These are phyloP conservation scores for Amblyopsis hoosieri DNA, from an alignment of 2,797 vertebrate genomes.

Conservation along the genomic window DNA sequence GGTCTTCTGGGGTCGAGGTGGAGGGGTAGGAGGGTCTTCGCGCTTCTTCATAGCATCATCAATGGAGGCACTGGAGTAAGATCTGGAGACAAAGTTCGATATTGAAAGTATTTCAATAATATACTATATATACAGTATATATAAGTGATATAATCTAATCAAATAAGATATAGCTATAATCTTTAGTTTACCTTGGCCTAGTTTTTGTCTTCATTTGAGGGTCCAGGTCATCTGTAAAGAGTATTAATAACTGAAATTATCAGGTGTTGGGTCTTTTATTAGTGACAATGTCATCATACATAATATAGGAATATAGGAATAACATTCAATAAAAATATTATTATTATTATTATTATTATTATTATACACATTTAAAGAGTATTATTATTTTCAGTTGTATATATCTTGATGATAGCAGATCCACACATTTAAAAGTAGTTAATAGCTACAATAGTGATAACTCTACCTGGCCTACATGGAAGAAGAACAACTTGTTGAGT, in stretches of 20 bases:
- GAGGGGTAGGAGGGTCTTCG: conserved; percentile 92
- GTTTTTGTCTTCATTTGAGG: conserved; percentile 68
- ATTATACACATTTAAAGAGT: no score
- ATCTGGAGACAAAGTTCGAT: conserved; percentile 70
- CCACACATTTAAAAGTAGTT: no score
- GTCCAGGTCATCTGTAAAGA: conserved; percentile 69
- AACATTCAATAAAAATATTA: neutral
- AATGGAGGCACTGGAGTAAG: conserved; percentile 93
- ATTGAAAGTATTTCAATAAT: neutral
- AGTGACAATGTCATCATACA: neutral
- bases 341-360: no score
- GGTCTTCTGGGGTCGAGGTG: conserved; percentile 92
- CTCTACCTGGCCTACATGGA: conserved; percentile 58
- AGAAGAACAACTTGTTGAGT: conserved; percentile 44
- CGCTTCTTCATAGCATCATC: conserved; percentile 93
- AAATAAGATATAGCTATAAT: neutral
- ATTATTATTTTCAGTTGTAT: neutral
- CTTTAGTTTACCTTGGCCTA: conserved; percentile 68
- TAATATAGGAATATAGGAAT: no score
- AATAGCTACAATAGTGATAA: no score
- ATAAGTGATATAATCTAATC: neutral
- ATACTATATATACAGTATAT: conserved; percentile 1
- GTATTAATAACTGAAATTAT: neutral
- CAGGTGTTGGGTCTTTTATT: neutral
- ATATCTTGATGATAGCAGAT: no score